These are phyloP conservation scores for Cephalopterus ornatus DNA, from an alignment of 2,113 vertebrate species.

Conservation along the genomic window DNA sequence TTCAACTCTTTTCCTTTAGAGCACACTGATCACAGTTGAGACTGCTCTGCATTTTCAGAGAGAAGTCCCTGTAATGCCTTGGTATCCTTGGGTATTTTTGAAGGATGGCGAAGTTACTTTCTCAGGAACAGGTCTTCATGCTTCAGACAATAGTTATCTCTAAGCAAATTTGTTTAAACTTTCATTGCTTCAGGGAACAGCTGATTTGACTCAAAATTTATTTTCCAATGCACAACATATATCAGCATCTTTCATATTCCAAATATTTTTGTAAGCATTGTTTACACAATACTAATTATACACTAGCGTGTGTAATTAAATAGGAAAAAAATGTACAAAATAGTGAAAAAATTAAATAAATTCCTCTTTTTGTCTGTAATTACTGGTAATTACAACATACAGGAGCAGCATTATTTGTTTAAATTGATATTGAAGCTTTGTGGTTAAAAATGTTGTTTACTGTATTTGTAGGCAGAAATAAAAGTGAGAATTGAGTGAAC, in stretches of 20 bases:
- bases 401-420: not conserved
- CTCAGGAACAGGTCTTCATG: not conserved
- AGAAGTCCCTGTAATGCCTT: not conserved
- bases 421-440: not conserved
- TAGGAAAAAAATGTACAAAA: not conserved
- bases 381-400: not conserved
- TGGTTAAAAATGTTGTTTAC: not conserved
- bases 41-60: not conserved
- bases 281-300: not conserved
- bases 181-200: not conserved
- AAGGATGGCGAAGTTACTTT: not conserved
- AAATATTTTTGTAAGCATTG: not conserved
- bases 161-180: not conserved
- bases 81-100: not conserved
- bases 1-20: not conserved
- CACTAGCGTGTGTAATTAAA: not conserved
- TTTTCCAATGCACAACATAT: not conserved
- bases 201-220: not conserved
- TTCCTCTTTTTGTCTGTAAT: not conserved
- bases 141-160: not conserved
- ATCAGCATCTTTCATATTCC: not conserved
- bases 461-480: not conserved
- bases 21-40: not conserved
- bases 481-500: not conserved
- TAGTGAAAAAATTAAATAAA: not conserved